Conservation (phyloP, 2,888 invertebrate genomes). For the Panopea generosa region DNA sequence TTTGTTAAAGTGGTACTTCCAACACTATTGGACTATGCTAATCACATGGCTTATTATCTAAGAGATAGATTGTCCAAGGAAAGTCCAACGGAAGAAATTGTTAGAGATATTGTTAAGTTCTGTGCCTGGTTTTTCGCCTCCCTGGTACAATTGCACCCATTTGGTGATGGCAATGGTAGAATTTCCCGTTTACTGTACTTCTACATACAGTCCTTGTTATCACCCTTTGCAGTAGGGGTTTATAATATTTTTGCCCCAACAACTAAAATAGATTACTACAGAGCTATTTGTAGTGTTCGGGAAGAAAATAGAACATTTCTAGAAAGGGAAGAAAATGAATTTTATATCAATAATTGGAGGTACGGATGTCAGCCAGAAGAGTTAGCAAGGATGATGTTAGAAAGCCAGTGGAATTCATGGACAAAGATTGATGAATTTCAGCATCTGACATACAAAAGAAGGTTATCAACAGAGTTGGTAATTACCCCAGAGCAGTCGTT, state of each 20-base stretch:
- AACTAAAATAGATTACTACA: neutral
- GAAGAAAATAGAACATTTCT: neutral
- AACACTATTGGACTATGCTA: conserved; percentile 1
- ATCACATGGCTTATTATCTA: neutral
- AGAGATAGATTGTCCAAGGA: neutral
- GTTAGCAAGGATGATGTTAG: neutral
- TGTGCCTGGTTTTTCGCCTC: conserved; percentile 2
- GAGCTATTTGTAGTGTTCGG: neutral
- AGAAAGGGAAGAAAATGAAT: neutral
- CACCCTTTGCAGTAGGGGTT: neutral
- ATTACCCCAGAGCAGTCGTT: too few species aligned
- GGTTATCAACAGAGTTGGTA: too few species aligned
- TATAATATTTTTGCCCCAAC: conserved; percentile 2
- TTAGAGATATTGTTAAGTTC: neutral
- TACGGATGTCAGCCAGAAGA: neutral
- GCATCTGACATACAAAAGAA: too few species aligned
- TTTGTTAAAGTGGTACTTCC: neutral
- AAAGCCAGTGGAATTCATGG: neutral
- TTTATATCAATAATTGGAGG: neutral
- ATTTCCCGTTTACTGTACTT: neutral
- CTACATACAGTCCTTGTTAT: neutral
- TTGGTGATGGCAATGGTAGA: conserved; percentile 4
- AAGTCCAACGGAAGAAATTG: neutral
- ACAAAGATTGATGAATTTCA: neutral
- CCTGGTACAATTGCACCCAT: neutral